A percentile compares a stretch with the other conserved stretches of the same genome.
These are phyloP conservation scores for Himalopsyche anomala DNA, from an alignment of 2,888 invertebrate species.

Conservation along the genomic window DNA sequence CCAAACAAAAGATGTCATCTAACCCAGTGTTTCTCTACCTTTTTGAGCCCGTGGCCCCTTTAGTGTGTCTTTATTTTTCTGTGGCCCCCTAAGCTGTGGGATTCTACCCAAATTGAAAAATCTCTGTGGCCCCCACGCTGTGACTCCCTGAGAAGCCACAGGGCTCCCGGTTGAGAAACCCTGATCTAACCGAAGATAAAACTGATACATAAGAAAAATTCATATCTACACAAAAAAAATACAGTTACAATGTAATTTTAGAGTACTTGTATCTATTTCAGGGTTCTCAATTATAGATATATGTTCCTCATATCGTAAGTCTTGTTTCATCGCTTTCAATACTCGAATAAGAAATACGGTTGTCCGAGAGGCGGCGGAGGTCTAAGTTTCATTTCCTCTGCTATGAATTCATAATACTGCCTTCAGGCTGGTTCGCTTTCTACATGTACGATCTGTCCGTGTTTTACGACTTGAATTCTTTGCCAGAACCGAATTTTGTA, in stretches of 20 bases:
- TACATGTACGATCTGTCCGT: constrained; percentile 60
- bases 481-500: background rate
- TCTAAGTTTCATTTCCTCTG: constrained; percentile 45
- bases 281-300: background rate
- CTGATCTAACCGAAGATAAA: too few species aligned
- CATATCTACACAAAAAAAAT: too few species aligned
- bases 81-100: too few species aligned
- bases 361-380: constrained; percentile 52
- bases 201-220: too few species aligned
- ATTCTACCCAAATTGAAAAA: too few species aligned
- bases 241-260: background rate
- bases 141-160: too few species aligned
- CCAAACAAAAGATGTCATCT: too few species aligned
- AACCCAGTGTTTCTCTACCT: too few species aligned
- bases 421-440: constrained; percentile 53
- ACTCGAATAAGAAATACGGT: constrained; percentile 56
- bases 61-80: too few species aligned
- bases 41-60: too few species aligned
- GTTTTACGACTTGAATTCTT: constrained; percentile 48
- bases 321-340: constrained; percentile 53
- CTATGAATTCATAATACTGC: constrained; percentile 63
- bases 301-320: constrained; percentile 26
- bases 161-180: too few species aligned
- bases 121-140: too few species aligned
- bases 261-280: background rate